Evolutionary conservation across 2,888 invertebrate genomes (phyloP).

Genomic region (Uropetala carovei): DNA sequence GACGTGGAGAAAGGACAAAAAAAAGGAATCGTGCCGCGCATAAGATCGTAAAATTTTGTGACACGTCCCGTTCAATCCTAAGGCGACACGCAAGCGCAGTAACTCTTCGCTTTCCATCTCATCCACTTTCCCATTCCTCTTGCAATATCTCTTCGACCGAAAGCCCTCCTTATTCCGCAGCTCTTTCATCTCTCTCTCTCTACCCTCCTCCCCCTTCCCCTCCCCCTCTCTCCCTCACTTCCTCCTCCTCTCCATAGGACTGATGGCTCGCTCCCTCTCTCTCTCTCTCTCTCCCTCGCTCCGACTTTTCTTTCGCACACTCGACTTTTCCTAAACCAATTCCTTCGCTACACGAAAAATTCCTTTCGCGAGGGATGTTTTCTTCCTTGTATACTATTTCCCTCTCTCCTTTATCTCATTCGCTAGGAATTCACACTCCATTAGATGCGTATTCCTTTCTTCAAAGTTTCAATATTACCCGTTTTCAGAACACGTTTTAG

Average conservation of each 20-base stretch:
- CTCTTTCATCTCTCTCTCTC: neutral
- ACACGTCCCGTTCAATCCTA: slow-evolving; percentile 43
- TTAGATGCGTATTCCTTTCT: neutral
- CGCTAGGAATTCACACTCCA: neutral
- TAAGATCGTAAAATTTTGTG: slow-evolving; percentile 41
- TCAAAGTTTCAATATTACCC: neutral
- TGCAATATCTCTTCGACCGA: neutral
- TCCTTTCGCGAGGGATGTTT: neutral
- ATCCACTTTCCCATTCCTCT: neutral
- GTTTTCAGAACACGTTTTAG: neutral
- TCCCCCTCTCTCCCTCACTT: neutral
- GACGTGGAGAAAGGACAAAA: neutral
- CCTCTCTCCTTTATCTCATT: neutral
- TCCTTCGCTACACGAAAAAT: neutral
- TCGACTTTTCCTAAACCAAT: neutral
- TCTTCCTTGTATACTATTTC: neutral
- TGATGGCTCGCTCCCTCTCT: neutral
- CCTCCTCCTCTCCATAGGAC: neutral
- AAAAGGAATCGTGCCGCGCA: neutral
- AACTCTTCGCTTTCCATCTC: slow-evolving; percentile 6
- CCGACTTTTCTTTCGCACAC: neutral
- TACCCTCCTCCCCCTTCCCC: neutral
- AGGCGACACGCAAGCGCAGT: slow-evolving; percentile 19
- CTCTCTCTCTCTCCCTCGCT: neutral
- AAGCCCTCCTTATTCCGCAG: neutral